These are phyloP conservation scores for Trichomycterus rosablanca DNA, from an alignment of 2,113 vertebrate species.

Conservation along the genomic window DNA sequence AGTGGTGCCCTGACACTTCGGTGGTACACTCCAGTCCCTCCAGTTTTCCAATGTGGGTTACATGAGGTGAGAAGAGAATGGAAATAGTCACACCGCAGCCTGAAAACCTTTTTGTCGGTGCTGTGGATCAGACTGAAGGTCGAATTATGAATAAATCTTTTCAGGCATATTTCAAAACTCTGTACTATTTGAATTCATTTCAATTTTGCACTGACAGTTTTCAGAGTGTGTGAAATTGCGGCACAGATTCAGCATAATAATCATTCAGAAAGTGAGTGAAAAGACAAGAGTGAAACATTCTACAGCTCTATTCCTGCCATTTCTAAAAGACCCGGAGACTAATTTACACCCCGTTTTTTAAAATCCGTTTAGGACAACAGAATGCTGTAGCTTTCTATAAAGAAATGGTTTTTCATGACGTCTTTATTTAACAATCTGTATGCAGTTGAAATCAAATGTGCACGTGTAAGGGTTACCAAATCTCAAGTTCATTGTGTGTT, in stretches of 20 bases:
- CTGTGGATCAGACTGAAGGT: background rate
- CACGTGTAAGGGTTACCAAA: too few species aligned
- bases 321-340: conserved; percentile 14
- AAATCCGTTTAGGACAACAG: conserved; percentile 11
- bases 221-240: conserved; percentile 9
- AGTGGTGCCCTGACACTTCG: background rate
- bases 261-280: conserved; percentile 22
- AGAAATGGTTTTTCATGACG: too few species aligned
- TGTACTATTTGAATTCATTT: too few species aligned
- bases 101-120: background rate
- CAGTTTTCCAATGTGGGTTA: background rate
- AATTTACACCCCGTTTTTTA: conserved; percentile 1
- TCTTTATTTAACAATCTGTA: too few species aligned
- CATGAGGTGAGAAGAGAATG: background rate
- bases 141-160: conserved; percentile 25
- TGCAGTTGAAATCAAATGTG: too few species aligned
- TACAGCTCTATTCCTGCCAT: background rate
- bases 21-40: background rate
- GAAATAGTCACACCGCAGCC: conserved; percentile 1
- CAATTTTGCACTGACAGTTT: too few species aligned
- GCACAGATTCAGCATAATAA: conserved; percentile 3
- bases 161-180: background rate
- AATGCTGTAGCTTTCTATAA: too few species aligned
- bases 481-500: too few species aligned
- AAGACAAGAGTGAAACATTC: background rate